Conservation (phyloP, 1,140 invertebrate species). For the Drosophila rhopaloa region DNA sequence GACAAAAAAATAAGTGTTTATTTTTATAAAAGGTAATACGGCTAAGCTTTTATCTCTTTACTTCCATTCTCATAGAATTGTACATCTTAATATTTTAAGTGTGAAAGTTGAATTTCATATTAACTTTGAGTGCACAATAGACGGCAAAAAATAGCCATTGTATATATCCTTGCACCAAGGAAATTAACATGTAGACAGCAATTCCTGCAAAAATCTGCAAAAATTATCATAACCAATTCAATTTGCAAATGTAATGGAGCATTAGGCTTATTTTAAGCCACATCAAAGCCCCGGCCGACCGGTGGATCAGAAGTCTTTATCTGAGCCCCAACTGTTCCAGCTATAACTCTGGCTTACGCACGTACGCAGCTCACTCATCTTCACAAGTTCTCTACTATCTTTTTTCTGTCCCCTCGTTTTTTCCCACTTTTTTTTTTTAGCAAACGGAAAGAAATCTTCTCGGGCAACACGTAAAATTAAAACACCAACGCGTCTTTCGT, state of each 20-base stretch:
- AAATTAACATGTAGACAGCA: neutral
- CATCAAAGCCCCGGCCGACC: constrained; percentile 54
- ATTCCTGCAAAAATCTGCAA: neutral
- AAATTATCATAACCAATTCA: constrained; percentile 13
- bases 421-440: constrained; percentile 39
- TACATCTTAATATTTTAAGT: neutral
- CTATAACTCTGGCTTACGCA: constrained; percentile 69
- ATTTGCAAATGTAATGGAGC: constrained; percentile 41
- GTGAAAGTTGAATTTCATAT: neutral
- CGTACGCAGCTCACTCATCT: constrained; percentile 72
- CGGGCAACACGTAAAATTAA: constrained; percentile 77
- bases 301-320: constrained; percentile 33
- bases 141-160: neutral
- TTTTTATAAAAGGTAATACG: too few species aligned
- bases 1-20: too few species aligned
- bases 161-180: neutral
- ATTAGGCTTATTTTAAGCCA: constrained; percentile 21
- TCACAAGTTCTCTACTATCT: constrained; percentile 48
- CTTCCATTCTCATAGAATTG: too few species aligned
- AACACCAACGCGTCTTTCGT: constrained; percentile 71
- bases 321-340: constrained; percentile 14
- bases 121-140: neutral
- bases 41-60: too few species aligned
- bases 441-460: constrained; percentile 47
- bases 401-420: constrained; percentile 24